These are phyloP conservation scores for Harpagoxenus sublaevis DNA, from an alignment of 2,888 invertebrate species.

Conservation along the genomic window DNA sequence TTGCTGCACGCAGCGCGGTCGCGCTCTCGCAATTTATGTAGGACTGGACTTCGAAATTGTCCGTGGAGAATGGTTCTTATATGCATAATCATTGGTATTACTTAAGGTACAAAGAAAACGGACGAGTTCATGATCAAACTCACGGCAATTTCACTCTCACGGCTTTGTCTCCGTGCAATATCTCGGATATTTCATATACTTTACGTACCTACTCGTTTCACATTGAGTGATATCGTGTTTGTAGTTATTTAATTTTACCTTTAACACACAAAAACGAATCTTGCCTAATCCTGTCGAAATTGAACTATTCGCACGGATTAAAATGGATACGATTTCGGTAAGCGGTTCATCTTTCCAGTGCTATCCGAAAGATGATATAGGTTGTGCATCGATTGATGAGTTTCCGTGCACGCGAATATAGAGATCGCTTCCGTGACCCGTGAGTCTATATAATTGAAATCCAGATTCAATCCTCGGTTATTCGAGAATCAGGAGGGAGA, in stretches of 20 bases:
- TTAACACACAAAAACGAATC: neutral
- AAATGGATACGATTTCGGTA: neutral
- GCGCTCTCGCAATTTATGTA: constrained; percentile 69
- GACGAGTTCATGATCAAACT: constrained; percentile 57
- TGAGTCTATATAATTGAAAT: constrained; percentile 1
- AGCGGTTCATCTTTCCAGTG: neutral
- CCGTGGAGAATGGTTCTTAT: constrained; percentile 65
- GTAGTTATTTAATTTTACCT: neutral
- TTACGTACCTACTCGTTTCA: neutral
- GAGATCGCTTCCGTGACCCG: constrained; percentile 6
- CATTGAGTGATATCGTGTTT: neutral
- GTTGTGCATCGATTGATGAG: neutral
- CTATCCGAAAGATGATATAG: neutral
- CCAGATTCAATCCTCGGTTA: constrained; percentile 34
- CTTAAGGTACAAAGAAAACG: constrained; percentile 58
- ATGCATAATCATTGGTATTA: constrained; percentile 71
- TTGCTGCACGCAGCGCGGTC: constrained; percentile 52
- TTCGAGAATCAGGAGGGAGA: constrained; percentile 61
- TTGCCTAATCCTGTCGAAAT: neutral
- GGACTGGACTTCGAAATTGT: constrained; percentile 62
- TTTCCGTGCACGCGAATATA: neutral
- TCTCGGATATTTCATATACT: neutral
- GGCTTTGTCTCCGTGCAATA: neutral
- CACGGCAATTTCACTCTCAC: constrained; percentile 24
- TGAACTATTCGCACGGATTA: neutral